Evolutionary conservation across 2,888 invertebrate genomes (phyloP).

Genomic region (Boloria euphrosyne): DNA sequence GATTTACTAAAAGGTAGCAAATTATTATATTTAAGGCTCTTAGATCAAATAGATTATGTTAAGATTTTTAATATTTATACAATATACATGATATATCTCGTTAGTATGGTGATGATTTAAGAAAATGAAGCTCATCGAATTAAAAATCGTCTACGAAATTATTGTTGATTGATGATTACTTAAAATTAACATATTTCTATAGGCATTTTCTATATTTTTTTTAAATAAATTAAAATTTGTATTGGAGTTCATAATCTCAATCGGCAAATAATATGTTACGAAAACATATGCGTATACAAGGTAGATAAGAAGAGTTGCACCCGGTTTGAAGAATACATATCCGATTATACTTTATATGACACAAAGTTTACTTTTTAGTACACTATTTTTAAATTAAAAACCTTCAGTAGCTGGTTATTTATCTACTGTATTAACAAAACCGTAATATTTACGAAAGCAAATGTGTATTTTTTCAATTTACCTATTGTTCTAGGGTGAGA

Average conservation of each 20-base stretch:
- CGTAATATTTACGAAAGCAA: not conserved
- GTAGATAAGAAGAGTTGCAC: slow-evolving; percentile 18
- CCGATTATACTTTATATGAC: not conserved
- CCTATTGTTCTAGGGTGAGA: slow-evolving; percentile 52
- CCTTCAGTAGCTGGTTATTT: slow-evolving; percentile 11
- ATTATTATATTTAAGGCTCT: slow-evolving; percentile 51
- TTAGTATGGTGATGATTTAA: slow-evolving; percentile 1
- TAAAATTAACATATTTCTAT: slow-evolving; percentile 3
- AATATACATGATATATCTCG: slow-evolving; percentile 47
- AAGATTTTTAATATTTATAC: slow-evolving; percentile 59
- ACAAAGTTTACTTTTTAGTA: not conserved
- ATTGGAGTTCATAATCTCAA: slow-evolving; percentile 7
- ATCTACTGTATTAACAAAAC: slow-evolving; percentile 8
- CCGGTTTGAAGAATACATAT: slow-evolving; percentile 27
- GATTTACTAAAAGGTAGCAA: slow-evolving; percentile 35
- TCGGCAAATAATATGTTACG: slow-evolving; percentile 3
- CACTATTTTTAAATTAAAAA: not conserved
- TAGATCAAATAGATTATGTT: slow-evolving; percentile 73
- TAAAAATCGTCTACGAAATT: not conserved
- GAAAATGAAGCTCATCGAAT: not conserved
- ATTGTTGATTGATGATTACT: slow-evolving; percentile 8
- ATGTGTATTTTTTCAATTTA: slow-evolving; percentile 27
- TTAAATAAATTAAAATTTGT: not conserved
- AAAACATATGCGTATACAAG: slow-evolving; percentile 10
- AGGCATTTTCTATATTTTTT: not conserved